Evolutionary conservation across 2,888 invertebrate genomes (phyloP), one percentile per base, ranked within the genome.

Genomic region (Acleris laterana): DNA sequence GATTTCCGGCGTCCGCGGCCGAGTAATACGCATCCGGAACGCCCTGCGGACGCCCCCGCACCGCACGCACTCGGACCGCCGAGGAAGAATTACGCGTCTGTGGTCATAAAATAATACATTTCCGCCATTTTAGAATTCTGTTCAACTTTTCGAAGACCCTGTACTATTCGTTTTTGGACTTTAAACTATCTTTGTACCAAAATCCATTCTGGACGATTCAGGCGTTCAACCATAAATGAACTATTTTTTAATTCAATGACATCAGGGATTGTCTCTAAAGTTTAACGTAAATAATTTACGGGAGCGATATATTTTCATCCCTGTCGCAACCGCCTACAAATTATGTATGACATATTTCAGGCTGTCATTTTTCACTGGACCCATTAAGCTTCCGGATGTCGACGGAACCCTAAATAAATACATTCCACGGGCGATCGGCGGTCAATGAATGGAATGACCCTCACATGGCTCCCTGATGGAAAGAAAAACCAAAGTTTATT

Each of bases 1-100:
- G 89, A 88, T 89, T 86, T 91, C 90, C 91, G 88, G 84, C 83
- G 85, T 81, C 82, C 77, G 82, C 82, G 86, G 88, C 89, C 89
- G 88, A 88, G 90, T 92, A 91, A 91, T 92, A 85, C 85, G 88
- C 82, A 82, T 90, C 90, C 91, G 91, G 84, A 81, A 83, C 85
- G 84, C 85, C 89, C 85, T 74, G 73, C 69, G 77, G 70, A 77
- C 83, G 82, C 85, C 80, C 78, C 69, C 69, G 73, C 71, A 71
- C 69, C 69, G 73, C 71, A 71, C 72, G 71, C 63, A 72, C 70
- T 73, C 73, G 72, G 74, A 72, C 79, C 77, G 79, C 76, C 63
- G 65, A 59, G 51, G 69, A 69, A 59, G 59, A 62, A 51, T 66
- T 57, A 57, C 51, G 56, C 46, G 48, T 59, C 7, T 51, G 20